Conservation (phyloP, 2,888 invertebrate genomes). For the Punctoribates punctum region DNA sequence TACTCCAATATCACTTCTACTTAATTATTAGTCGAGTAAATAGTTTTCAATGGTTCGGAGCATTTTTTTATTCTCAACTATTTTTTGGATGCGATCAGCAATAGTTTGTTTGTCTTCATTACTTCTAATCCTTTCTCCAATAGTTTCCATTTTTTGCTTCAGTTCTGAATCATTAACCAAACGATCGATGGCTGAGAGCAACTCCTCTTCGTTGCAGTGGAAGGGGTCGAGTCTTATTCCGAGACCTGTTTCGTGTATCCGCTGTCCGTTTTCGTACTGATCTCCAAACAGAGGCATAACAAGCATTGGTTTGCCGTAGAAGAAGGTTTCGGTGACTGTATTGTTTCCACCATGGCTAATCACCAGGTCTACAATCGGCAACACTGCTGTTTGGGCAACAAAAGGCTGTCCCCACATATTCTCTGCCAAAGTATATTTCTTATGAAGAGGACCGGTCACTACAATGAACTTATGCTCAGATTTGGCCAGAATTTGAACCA, state of each 20-base stretch:
- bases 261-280: conserved; percentile 41
- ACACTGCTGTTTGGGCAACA: conserved; percentile 22
- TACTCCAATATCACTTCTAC: no score
- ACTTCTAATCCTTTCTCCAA: conserved; percentile 13
- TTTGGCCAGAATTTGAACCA: conserved; percentile 30
- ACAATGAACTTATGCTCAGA: conserved; percentile 37
- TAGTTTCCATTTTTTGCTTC: conserved; percentile 7
- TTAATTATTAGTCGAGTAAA: no score
- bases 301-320: conserved; percentile 37
- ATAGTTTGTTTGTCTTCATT: background rate
- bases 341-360: no score
- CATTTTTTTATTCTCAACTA: no score
- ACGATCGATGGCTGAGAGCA: conserved; percentile 37
- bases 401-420: conserved; percentile 39
- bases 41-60: no score
- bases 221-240: conserved; percentile 32
- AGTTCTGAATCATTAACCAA: conserved; percentile 27
- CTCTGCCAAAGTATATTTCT: conserved; percentile 24
- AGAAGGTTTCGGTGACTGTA: conserved; percentile 38
- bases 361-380: conserved; percentile 24
- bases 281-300: conserved; percentile 38
- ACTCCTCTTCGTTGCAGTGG: conserved; percentile 29
- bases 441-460: conserved; percentile 32
- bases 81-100: no score
- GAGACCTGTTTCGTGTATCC: conserved; percentile 24